phyloP scores from a whole-genome alignment of 2,113 vertebrate genomes.

The Rattus norvegicus region GRCr8 NC_086022.1:24853501-24854000 shows the following conservation, averaged over 20 bases:
- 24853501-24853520: conserved; percentile 82
- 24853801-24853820: not conserved
- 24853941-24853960: not conserved
- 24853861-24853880: not conserved
- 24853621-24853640: conserved; percentile 35
- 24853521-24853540: conserved; percentile 85
- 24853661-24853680: conserved; percentile 61
- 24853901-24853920: not conserved
- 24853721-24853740: conserved; percentile 68
- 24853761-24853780: conserved; percentile 65
- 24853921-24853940: not conserved
- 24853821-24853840: not conserved
- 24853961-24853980: not conserved
- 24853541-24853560: conserved; percentile 67
- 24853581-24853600: conserved; percentile 42
- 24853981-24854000: not conserved
- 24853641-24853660: conserved; percentile 50
- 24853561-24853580: conserved; percentile 43
- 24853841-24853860: not conserved
- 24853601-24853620: conserved; percentile 10
- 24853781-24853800: conserved; percentile 51
- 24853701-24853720: conserved; percentile 80
- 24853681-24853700: conserved; percentile 57
- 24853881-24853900: not conserved
- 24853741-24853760: conserved; percentile 70